phyloP scores from a whole-genome alignment of 2,113 vertebrate genomes.

The Furnarius figulus region DNA sequence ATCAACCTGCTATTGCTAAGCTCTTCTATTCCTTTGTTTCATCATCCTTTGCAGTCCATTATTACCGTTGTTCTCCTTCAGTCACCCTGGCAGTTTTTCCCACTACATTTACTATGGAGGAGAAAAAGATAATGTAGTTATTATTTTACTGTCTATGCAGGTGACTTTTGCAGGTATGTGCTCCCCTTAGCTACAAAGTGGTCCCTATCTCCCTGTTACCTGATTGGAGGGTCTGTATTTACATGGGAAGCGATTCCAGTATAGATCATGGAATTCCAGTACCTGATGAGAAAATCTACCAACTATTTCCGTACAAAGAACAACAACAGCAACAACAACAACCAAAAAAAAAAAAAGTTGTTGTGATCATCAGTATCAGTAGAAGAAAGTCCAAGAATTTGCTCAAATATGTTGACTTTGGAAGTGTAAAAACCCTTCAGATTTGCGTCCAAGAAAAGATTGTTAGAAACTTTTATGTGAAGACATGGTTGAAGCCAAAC shows the following conservation, averaged over 20 bases:
- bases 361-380: not conserved
- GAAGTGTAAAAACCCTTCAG: not conserved
- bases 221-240: not conserved
- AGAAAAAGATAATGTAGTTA: not conserved
- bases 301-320: not conserved
- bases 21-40: not conserved
- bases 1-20: not conserved
- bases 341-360: not conserved
- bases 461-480: constrained; percentile 17
- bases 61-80: not conserved
- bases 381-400: constrained; percentile 19
- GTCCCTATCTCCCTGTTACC: not conserved
- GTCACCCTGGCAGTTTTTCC: not conserved
- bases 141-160: not conserved
- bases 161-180: not conserved
- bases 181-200: not conserved
- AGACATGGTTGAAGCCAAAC: constrained; percentile 15
- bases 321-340: not conserved
- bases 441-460: constrained; percentile 18
- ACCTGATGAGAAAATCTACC: not conserved
- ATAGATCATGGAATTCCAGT: not conserved
- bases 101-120: not conserved
- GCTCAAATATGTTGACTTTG: constrained; percentile 33
- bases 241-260: not conserved
- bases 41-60: not conserved